phyloP scores from a whole-genome alignment of 35 echinoderm and acorn worm species.

The Apostichopus japonicus region DNA sequence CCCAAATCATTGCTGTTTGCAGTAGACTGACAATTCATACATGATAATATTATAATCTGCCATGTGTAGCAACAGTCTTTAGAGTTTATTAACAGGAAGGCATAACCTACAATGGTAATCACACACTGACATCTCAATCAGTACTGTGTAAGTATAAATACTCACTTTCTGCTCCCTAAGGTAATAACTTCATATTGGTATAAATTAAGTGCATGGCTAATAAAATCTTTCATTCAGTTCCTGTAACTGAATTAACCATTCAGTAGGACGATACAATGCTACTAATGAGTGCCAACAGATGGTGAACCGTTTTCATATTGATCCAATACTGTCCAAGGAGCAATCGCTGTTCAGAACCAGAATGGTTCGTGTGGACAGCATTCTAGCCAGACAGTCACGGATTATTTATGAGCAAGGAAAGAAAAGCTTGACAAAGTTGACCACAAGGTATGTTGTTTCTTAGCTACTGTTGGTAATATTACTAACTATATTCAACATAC shows the following conservation, averaged over 20 bases:
- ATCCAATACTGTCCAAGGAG: not conserved
- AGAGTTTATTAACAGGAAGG: no score
- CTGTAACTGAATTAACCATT: not conserved
- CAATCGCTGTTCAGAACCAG: not conserved
- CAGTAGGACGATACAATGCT: no score
- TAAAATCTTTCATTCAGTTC: not conserved
- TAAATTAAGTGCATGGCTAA: not conserved
- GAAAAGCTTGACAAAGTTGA: conserved; percentile 14
- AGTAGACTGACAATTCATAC: no score
- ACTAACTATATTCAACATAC: conserved; percentile 28
- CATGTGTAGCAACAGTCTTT: no score
- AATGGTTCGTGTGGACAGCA: not conserved
- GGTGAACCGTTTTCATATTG: not conserved
- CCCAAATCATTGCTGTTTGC: no score
- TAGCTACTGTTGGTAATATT: not conserved
- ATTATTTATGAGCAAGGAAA: conserved; percentile 2
- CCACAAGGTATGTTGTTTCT: conserved; percentile 1
- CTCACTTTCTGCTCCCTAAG: not conserved
- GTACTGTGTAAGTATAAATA: no score
- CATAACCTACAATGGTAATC: no score
- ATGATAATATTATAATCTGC: no score
- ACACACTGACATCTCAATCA: no score
- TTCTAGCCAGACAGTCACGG: not conserved
- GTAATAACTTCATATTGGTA: not conserved
- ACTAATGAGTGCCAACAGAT: conserved; percentile 26